These are phyloP conservation scores for Zingel zingel DNA, from an alignment of 2,113 vertebrate genomes.

Conservation along the genomic window DNA sequence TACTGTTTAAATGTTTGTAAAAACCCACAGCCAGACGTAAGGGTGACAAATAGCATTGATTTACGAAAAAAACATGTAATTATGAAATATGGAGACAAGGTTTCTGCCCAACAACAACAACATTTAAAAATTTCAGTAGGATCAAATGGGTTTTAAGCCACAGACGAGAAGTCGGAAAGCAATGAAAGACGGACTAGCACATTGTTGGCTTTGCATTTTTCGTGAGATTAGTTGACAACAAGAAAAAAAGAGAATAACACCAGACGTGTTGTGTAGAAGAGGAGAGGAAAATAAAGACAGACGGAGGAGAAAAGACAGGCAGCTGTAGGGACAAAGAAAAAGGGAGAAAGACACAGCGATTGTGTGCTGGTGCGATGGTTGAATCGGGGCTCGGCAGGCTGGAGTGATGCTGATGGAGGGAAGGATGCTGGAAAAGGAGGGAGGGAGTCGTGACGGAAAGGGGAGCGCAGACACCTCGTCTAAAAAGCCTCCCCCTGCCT, in stretches of 20 bases:
- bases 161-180: background rate
- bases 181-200: background rate
- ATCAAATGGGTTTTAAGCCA: background rate
- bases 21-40: too few relatives aligned
- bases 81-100: too few relatives aligned
- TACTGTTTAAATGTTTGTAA: too few relatives aligned
- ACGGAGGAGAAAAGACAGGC: background rate
- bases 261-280: background rate
- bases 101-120: too few relatives aligned
- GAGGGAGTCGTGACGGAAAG: constrained; percentile 63
- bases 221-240: background rate
- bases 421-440: constrained; percentile 29
- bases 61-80: too few relatives aligned
- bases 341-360: background rate
- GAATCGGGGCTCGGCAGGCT: constrained; percentile 20
- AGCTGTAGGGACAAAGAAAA: constrained; percentile 20
- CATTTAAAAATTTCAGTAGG: too few relatives aligned
- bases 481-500: constrained; percentile 63
- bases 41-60: too few relatives aligned
- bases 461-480: constrained; percentile 59
- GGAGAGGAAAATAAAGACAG: background rate
- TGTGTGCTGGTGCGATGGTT: background rate
- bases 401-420: constrained; percentile 43
- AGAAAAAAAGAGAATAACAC: background rate
- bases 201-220: background rate